Base-by-base conservation (phyloP, 1,140 invertebrate genomes). In the Drosophila suzukii region DNA sequence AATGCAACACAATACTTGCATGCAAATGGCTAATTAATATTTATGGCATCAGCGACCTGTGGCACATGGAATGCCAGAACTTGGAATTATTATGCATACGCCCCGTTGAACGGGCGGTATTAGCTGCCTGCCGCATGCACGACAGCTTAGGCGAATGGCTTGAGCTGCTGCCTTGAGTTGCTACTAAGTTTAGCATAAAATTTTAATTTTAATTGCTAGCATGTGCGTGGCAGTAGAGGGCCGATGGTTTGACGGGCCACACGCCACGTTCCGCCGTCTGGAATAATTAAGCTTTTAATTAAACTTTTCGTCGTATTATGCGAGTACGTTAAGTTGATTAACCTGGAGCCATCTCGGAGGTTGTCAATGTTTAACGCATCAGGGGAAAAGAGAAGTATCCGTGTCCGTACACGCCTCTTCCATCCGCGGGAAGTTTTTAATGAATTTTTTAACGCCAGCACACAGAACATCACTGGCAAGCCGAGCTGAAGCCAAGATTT, bases 161-260 rank as follows among this genome's bases (percentile, higher is more conserved):
- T 24, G 49, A 43, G 44, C 34, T 57, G 41, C 57, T 61, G 60
- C 72, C 79, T 62, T 77, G 70, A 74, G 47, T 89, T 83, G 79
- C 80, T 78, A 89, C 84, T 88, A 84, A 89, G 84, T 89, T 89
- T 89, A 89, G 80, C 84, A 88, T 88, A 88, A 81, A 88, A 88
- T 88, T 88, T 88, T 88, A 88, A 88, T 88, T 88, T 89, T 88
- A 89, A 88, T 88, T 88, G 84, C 84, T 62, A 89, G 76, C 84
- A 88, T 88, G 84, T 88, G 83, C 83, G 84, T 89, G 80, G 83
- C 82, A 88, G 78, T 34, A 77, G n/a, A n/a, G 49, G 57, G 50
- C 56, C 81, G 67, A 39, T 44, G 53, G 49, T 62, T 51, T 70
- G 75, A 76, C 75, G 56, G 72, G 54, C 47, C 56, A 54, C 59